Evolutionary conservation across 2,113 vertebrate genomes (phyloP).

Genomic region (Labeo catla): DNA sequence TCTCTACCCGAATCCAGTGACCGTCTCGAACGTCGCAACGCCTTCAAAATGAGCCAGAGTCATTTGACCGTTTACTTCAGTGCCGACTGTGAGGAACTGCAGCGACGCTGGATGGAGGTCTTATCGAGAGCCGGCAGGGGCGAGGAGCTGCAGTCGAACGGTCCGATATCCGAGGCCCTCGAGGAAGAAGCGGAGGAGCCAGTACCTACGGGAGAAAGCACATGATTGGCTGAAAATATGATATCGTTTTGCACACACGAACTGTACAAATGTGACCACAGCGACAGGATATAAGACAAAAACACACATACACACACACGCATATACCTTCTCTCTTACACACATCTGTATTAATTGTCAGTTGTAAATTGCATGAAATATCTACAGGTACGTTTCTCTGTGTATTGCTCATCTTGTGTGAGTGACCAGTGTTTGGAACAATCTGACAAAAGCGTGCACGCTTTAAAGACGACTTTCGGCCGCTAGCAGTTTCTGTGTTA

Average conservation of each 20-base stretch:
- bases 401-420: conserved; percentile 61
- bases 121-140: conserved; percentile 83
- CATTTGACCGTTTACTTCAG: conserved; percentile 91
- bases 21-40: conserved; percentile 83
- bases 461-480: conserved; percentile 49
- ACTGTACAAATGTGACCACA: conserved; percentile 55
- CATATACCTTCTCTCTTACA: conserved; percentile 53
- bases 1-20: conserved; percentile 84
- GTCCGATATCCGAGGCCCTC: conserved; percentile 78
- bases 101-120: conserved; percentile 86
- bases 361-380: conserved; percentile 66
- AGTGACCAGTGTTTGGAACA: conserved; percentile 60
- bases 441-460: conserved; percentile 50
- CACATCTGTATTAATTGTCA: conserved; percentile 60
- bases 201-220: conserved; percentile 65
- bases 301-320: conserved; percentile 46
- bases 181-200: conserved; percentile 79
- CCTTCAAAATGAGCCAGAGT: conserved; percentile 91
- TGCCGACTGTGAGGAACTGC: conserved; percentile 86
- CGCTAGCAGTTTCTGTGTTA: conserved; percentile 49
- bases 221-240: conserved; percentile 68
- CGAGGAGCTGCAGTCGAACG: conserved; percentile 75
- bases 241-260: conserved; percentile 52
- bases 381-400: conserved; percentile 60
- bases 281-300: conserved; percentile 51